These are phyloP conservation scores for Anthrax anthrax DNA, from an alignment of 2,888 invertebrate species.

Conservation along the genomic window DNA sequence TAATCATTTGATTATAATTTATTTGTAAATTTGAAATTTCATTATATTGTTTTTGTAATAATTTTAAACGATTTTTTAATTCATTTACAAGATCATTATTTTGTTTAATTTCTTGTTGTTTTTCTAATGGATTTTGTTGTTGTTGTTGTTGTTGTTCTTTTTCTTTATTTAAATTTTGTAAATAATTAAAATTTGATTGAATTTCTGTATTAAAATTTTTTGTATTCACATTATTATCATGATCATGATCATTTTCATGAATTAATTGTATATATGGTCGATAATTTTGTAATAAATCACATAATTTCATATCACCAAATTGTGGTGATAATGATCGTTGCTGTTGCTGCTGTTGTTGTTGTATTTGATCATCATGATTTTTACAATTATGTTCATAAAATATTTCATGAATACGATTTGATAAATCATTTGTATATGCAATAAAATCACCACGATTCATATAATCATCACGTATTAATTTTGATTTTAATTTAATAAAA, in stretches of 20 bases:
- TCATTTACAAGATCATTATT: neutral
- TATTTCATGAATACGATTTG: constrained; percentile 1
- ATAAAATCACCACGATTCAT: constrained; percentile 4
- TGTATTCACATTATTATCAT: no score
- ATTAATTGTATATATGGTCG: no score
- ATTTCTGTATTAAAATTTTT: no score
- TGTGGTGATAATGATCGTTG: no score
- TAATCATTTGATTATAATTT: neutral
- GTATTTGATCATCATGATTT: neutral
- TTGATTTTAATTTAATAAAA: constrained; percentile 6
- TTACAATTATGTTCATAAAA: constrained; percentile 1
- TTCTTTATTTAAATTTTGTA: no score
- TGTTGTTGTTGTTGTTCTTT: neutral
- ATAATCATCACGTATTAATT: constrained; percentile 1
- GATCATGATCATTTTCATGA: no score
- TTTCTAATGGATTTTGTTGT: neutral
- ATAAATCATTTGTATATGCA: constrained; percentile 1
- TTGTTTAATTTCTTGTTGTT: neutral
- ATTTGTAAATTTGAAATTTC: neutral
- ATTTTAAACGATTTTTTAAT: neutral
- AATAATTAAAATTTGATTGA: no score
- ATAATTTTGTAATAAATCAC: no score
- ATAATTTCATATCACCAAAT: no score
- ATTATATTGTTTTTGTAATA: neutral
- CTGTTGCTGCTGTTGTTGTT: no score